Percentiles rank a stretch among this genome's conserved stretches.
These are phyloP conservation scores for Gisinianus flammeolus DNA, from an alignment of 2,888 invertebrate species.

Conservation along the genomic window DNA sequence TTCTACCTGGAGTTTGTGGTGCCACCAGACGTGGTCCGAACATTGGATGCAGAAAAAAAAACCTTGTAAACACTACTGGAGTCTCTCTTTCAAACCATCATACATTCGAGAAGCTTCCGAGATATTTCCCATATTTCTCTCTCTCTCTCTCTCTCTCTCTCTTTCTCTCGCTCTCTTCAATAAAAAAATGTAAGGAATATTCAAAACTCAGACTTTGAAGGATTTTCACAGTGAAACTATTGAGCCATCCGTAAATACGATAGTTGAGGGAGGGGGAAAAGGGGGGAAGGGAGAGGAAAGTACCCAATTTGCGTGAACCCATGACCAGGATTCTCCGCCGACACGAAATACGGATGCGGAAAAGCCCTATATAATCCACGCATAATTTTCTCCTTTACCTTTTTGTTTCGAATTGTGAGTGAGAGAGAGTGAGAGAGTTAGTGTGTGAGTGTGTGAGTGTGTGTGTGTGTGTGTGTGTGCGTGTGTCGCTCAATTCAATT, in stretches of 20 bases:
- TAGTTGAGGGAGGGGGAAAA: no score
- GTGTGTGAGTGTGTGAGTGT: constrained; percentile 15
- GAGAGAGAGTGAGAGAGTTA: constrained; percentile 3
- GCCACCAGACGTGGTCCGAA: constrained; percentile 24
- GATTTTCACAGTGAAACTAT: no score
- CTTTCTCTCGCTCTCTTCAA: not conserved
- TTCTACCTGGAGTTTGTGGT: constrained; percentile 38
- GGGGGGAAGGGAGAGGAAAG: not conserved
- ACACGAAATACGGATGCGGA: no score
- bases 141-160: not conserved
- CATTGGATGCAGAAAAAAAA: not conserved
- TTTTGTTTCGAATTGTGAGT: not conserved
- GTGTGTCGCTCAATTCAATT: constrained; percentile 29
- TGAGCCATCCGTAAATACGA: no score
- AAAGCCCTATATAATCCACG: no score
- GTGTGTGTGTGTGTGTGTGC: constrained; percentile 12
- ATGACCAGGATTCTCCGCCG: no score
- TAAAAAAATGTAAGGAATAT: not conserved
- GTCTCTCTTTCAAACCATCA: constrained; percentile 9
- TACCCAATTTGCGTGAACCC: no score
- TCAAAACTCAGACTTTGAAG: no score
- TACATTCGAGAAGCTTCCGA: not conserved
- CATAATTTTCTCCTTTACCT: no score
- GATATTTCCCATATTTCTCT: not conserved
- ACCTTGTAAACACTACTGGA: constrained; percentile 27